Percentiles rank a stretch among this genome's conserved stretches.
These are phyloP conservation scores for Artemia franciscana DNA, from an alignment of 1,140 invertebrate genomes.

Conservation along the genomic window DNA sequence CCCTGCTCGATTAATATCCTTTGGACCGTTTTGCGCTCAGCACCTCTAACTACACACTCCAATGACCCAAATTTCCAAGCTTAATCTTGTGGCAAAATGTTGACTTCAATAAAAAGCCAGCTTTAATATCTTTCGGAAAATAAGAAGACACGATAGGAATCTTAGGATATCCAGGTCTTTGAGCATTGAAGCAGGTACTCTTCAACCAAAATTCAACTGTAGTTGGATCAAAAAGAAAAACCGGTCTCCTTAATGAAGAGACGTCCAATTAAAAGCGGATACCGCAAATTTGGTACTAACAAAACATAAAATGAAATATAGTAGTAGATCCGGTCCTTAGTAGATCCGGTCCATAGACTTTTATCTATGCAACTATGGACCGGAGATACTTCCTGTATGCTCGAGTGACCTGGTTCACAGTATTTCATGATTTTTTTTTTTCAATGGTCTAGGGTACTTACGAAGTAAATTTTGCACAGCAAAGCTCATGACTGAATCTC, in stretches of 20 bases:
- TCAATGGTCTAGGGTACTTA: background rate
- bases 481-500: no score
- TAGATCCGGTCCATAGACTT: background rate
- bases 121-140: background rate
- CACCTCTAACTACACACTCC: background rate
- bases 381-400: background rate
- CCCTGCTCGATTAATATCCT: no score
- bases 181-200: no score
- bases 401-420: background rate
- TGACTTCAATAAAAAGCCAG: background rate
- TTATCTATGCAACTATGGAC: no score
- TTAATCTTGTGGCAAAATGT: background rate
- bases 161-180: no score
- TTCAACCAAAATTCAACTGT: background rate
- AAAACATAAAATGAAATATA: background rate
- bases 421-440: background rate
- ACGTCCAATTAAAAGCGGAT: background rate
- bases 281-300: no score
- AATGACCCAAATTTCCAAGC: background rate
- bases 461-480: background rate
- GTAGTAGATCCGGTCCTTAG: background rate
- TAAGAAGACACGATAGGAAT: no score
- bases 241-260: background rate
- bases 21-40: no score
- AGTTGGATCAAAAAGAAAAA: background rate